Evolutionary conservation across 1,140 invertebrate species (phyloP), one percentile per base, ranked within the genome.

Genomic region (Nasonia giraulti): DNA sequence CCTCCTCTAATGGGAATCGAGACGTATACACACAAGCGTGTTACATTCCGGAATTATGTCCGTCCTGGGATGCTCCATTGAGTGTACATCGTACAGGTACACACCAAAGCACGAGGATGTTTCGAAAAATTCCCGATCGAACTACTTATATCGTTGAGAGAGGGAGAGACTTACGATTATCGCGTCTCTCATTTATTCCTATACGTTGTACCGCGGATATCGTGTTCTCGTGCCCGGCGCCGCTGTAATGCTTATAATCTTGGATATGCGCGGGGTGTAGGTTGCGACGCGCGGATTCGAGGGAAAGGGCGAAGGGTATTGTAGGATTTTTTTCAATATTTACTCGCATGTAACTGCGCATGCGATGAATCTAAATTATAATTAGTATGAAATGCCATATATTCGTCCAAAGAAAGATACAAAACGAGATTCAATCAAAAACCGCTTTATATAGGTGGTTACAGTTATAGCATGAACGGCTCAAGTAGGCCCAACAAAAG

Each of bases 1-100:
- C n/a, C 55, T 33, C n/a, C 81, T 77, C 86, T 79, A 11, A 85
- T 85, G 55, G 86, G 85, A 82, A 89, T 87, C 85, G 87, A 86
- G 89, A 89, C 88, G 86, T 87, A 88, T 11, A 71, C 10, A 71
- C 20, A 62, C 33, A 5, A 37, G 5, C 33, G 33, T 8, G 40
- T 44, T 66, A 37, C 33, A n/a, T 66, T 66, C 88, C 86, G 82
- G 40, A 86, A 84, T 83, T 87, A 85, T 88, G 68, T 44, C 62
- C 68, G 71, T 71, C 85, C 87, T 87, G 87, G 27, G 27, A 37
- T 37, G 5, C 27, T 75, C 73, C 68, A 71, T 11, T 7, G 17
- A 62, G 55, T 62, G 17, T 62, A 62, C 20, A 33, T n/a, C 3
- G 4, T 68, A 27, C 1, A 27, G 27, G 27, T 27, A 27, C 27